These are phyloP conservation scores for Amorpha juglandis DNA, from an alignment of 2,888 invertebrate species.

Conservation along the genomic window DNA sequence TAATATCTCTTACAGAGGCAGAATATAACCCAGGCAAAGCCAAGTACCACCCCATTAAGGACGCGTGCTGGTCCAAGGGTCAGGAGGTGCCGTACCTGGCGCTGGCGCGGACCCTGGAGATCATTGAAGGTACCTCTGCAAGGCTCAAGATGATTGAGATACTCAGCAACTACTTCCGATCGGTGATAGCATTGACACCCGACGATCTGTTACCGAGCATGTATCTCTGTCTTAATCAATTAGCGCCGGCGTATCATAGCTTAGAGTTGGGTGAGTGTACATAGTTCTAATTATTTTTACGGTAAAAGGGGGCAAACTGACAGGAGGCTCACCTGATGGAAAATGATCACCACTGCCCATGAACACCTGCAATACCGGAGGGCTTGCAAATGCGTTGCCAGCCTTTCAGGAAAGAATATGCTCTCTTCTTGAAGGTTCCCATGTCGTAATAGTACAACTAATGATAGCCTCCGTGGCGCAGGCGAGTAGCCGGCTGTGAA, in stretches of 20 bases:
- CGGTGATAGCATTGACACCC: slow-evolving; percentile 94
- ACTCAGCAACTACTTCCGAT: slow-evolving; percentile 93
- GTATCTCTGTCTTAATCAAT: slow-evolving; percentile 97
- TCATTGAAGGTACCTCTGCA: slow-evolving; percentile 93
- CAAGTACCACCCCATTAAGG: slow-evolving; percentile 92
- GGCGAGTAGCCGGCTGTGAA: no score
- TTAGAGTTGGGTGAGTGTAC: slow-evolving; percentile 83
- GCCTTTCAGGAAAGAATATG: no score
- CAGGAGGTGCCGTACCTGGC: slow-evolving; percentile 96
- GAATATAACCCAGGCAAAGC: slow-evolving; percentile 88
- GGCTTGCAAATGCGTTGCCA: no score
- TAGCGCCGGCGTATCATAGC: slow-evolving; percentile 96
- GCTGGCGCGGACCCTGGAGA: slow-evolving; percentile 93
- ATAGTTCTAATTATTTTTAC: no score
- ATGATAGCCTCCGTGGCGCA: no score
- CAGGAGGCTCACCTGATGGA: no score
- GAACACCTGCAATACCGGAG: no score
- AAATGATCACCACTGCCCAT: no score
- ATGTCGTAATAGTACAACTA: no score
- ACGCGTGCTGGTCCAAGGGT: slow-evolving; percentile 91
- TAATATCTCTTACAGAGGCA: slow-evolving; percentile 40
- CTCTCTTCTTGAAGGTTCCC: no score
- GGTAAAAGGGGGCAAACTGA: no score
- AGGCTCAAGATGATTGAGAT: slow-evolving; percentile 96
- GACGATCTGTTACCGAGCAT: slow-evolving; percentile 95